A percentile compares a stretch with the other conserved stretches of the same genome.
Conservation (phyloP, 2,113 vertebrate species). For the Caretta caretta region DNA sequence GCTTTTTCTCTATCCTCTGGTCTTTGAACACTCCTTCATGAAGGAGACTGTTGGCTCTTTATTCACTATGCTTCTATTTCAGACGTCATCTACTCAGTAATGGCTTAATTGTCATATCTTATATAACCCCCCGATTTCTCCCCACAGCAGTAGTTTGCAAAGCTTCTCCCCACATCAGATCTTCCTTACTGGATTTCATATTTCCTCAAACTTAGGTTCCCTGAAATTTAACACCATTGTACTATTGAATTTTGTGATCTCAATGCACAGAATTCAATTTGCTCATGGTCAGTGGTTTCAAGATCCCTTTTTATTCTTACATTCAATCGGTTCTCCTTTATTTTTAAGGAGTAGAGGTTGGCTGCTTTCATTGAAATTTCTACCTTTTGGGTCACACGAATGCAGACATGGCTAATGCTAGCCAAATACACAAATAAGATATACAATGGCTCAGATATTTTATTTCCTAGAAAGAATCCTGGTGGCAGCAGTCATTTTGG, state of each 20-base stretch:
- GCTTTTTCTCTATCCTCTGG: neutral
- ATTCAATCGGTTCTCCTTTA: neutral
- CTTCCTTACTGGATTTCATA: neutral
- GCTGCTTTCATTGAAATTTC: neutral
- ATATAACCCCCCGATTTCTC: neutral
- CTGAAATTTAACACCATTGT: neutral
- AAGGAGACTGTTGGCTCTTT: constrained; percentile 20
- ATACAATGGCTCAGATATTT: neutral
- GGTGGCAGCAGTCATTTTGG: neutral
- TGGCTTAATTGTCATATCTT: constrained; percentile 38
- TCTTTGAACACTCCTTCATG: constrained; percentile 4
- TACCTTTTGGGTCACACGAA: neutral
- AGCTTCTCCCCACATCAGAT: neutral
- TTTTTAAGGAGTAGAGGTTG: neutral
- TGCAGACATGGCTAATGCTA: neutral
- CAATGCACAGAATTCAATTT: constrained; percentile 9
- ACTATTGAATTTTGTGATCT: constrained; percentile 1
- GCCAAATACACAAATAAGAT: neutral
- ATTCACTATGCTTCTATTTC: constrained; percentile 7
- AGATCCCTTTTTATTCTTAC: neutral
- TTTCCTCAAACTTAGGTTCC: neutral
- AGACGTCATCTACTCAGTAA: constrained; percentile 36
- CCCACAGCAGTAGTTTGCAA: constrained; percentile 13
- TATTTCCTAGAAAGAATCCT: neutral
- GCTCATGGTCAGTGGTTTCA: neutral